Evolutionary conservation across 1,140 invertebrate genomes (phyloP).

Genomic region (Drosophila kanapiae): DNA sequence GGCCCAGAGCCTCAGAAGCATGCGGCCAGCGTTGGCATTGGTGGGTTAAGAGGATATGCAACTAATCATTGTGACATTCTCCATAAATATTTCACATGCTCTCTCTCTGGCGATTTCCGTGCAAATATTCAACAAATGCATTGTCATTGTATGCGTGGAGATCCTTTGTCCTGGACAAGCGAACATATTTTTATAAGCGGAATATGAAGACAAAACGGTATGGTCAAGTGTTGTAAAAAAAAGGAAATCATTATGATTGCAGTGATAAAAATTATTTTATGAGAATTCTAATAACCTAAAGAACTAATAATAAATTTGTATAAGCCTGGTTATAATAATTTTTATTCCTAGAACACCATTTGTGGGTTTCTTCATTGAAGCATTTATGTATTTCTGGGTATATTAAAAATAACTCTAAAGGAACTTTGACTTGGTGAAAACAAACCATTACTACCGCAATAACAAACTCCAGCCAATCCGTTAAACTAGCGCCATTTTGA

Average conservation of each 20-base stretch:
- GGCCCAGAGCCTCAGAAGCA: slow-evolving; percentile 43
- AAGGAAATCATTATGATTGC: not conserved
- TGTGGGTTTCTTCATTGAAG: not conserved
- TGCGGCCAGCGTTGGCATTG: slow-evolving; percentile 19
- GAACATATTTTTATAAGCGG: slow-evolving; percentile 6
- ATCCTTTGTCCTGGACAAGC: slow-evolving; percentile 30
- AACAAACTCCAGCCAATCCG: slow-evolving; percentile 5
- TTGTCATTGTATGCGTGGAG: slow-evolving; percentile 20
- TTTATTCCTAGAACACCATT: not conserved
- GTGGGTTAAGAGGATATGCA: slow-evolving; percentile 66
- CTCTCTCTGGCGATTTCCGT: slow-evolving; percentile 65
- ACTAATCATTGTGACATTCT: slow-evolving; percentile 76
- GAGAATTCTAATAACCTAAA: not conserved
- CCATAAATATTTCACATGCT: slow-evolving; percentile 78
- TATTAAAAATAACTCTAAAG: not conserved
- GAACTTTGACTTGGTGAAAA: not conserved
- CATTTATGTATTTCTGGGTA: not conserved
- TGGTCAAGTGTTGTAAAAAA: not conserved
- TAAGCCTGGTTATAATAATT: not conserved
- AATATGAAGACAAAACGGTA: not conserved
- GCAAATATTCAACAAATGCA: slow-evolving; percentile 61
- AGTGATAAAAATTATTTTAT: not conserved
- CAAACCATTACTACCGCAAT: slow-evolving; percentile 17
- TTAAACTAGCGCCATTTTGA: slow-evolving; percentile 5
- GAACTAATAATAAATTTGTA: no score